Base-by-base conservation (phyloP, 2,113 vertebrate species). In the Colius striatus region DNA sequence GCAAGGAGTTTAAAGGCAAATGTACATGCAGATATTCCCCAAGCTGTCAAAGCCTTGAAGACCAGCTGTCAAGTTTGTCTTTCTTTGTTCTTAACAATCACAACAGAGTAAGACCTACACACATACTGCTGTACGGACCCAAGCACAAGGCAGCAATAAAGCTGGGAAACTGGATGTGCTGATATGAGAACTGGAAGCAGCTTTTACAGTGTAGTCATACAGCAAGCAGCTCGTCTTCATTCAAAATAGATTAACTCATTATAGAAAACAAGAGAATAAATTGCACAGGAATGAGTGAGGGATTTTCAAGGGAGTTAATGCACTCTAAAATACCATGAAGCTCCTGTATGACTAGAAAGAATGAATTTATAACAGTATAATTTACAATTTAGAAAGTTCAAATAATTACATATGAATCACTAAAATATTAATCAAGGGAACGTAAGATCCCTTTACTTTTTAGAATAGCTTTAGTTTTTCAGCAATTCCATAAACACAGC, bases 201-300 rank as follows among this genome's bases (percentile, higher is more conserved):
- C 21, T 84, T 86, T 72, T 30, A 13, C 27, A 6, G 8, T 2
- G 22, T 0, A 75, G 57, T 41, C 53, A n/a, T 29, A 67, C 22
- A 21, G 57, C 1, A 12, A 90, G 70, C 66, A 72, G 36, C 70
- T 66, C 88, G 5, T 14, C 71, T 95, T 83, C 77, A 74, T 81
- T 62, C 65, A 65, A 84, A 92, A 93, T 57, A 71, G 61, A 90
- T 92, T 62, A 96, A 92, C 45, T 93, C 86, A 58, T 73, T 68
- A 89, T 30, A 78, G 72, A 84, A 78, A 72, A 75, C 53, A 90
- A 77, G 13, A 78, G 62, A 70, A 81, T 58, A 78, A 90, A 92
- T 78, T 38, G 65, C 70, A 79, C 23, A 43, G 85, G 45, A 87
- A 75, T 1, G 19, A 70, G n/a, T 2, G 76, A 81, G 83, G 83